Base-by-base conservation (phyloP, 2,797 vertebrate genomes). In the Acipenser oxyrinchus region DNA sequence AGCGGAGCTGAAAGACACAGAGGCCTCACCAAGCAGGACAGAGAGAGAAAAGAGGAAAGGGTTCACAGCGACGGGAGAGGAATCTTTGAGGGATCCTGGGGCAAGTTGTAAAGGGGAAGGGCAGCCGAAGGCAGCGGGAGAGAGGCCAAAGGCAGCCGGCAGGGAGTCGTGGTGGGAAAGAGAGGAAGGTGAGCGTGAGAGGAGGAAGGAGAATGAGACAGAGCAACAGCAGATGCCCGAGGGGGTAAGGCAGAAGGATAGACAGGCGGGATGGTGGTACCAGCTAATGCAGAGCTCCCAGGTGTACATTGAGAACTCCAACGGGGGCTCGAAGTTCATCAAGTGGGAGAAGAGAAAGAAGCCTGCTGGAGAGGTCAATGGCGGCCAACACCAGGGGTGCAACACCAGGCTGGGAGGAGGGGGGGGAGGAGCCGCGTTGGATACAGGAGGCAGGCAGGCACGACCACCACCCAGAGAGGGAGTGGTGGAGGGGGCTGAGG, bases 221-320 rank as follows among this genome's bases (percentile, higher is more conserved):
- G 74, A 61, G 71, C 66, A 68, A 6, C 66, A 0, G 74, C 73
- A 74, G 1, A 52, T 3, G 18, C 73, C 49, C 0, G 75, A 72
- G 1, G 81, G 81, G n/a, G 84, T 84, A 5, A 86, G 78, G 69
- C 82, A 83, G 71, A 87, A 87, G 37, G 92, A 90, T 71, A 86
- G 84, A 18, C 94, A 98, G 81, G 90, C 93, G 0, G 93, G 95
- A 51, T 99, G 97, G 96, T 99, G 97, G 97, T 96, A 93, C 82
- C 96, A 99, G 82, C 93, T 99, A 57, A 99, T 96, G 95, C 96
- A 96, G 85, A 97, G 94, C 73, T 99, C 97, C 48, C 97, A 98
- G 84, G 93, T 99, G 73, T 99, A 99, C 81, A 97, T 99, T 0
- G 94, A 97, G 65, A 92, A 90, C 49, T 93, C 94, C 0, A 9